Base-by-base conservation (phyloP, 2,888 invertebrate species). In the Hoplodrina blanda region DNA sequence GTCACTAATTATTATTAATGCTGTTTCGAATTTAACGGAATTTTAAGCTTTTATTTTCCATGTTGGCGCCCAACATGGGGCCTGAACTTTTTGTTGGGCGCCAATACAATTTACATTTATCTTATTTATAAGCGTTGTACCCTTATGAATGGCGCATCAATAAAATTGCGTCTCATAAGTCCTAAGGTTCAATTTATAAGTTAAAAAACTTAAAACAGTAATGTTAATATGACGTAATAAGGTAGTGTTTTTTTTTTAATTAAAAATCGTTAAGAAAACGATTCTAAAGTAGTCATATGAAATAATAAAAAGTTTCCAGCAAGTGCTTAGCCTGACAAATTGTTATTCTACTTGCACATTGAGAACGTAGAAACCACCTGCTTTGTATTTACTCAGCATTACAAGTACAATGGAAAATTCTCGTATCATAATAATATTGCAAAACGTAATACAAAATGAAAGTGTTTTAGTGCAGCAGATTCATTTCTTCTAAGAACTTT, bases 401-500 rank as follows among this genome's bases (percentile, higher is more conserved):
- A 76, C 62, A 78, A 73, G 65, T 61, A 69, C 66, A 80, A 78
- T 76, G 71, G 78, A 71, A 81, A 80, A 73, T 71, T 71, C 66
- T 71, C 50, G 55, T 74, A 72, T 72, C 80, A 80, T 80, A 83
- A 80, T 70, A 78, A 74, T 75, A 79, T 76, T 64, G 82, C 78
- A 83, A 79, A 86, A 85, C 80, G 81, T 84, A 85, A 81, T 83
- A 85, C 82, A 87, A 91, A 93, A 94, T 90, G 94, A 94, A 95
- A 95, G 94, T 95, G 94, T 93, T 92, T 91, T 88, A 87, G 84
- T 91, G 89, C 88, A 91, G 90, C 89, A 90, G 90, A 94, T 94
- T 95, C 93, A 91, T 93, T 93, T 91, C 92, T 91, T 90, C 90
- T 89, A 89, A 91, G 92, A 95, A 95, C 90, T 95, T 90, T 90